These are phyloP conservation scores for Ladona fulva DNA, from an alignment of 1,140 invertebrate species.

Conservation along the genomic window DNA sequence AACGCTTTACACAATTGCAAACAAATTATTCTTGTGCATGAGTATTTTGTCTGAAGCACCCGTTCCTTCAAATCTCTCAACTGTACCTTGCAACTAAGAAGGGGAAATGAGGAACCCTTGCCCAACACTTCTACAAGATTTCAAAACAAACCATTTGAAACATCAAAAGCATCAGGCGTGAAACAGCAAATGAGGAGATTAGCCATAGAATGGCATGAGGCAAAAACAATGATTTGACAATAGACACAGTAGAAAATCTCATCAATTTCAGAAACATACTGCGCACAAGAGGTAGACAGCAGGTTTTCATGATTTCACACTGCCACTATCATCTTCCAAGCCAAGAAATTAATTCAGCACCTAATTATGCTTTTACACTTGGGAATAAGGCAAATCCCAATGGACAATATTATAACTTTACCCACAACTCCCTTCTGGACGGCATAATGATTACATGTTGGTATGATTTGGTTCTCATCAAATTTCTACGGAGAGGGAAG, in stretches of 20 bases:
- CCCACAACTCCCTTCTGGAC: conserved; percentile 5
- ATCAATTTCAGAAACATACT: conserved; percentile 7
- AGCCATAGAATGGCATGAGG: background rate
- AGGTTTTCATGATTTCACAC: background rate
- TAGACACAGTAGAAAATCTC: conserved; percentile 1
- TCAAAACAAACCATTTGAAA: background rate
- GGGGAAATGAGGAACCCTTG: background rate
- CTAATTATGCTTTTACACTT: background rate
- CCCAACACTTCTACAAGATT: too few species aligned
- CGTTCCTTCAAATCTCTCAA: background rate
- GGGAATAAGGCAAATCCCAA: background rate
- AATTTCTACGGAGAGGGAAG: too few species aligned
- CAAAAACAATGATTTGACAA: background rate
- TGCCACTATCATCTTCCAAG: background rate
- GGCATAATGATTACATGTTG: background rate
- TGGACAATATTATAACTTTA: background rate
- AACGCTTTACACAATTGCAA: background rate
- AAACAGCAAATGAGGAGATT: background rate
- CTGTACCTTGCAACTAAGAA: conserved; percentile 5
- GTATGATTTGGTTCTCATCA: background rate
- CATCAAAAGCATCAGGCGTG: background rate
- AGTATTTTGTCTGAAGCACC: background rate
- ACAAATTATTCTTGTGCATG: background rate
- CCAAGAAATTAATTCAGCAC: background rate
- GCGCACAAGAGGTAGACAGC: conserved; percentile 2